Evolutionary conservation across 2,888 invertebrate genomes (phyloP), one percentile per base, ranked within the genome.

Genomic region (Hoplodrina blanda): DNA sequence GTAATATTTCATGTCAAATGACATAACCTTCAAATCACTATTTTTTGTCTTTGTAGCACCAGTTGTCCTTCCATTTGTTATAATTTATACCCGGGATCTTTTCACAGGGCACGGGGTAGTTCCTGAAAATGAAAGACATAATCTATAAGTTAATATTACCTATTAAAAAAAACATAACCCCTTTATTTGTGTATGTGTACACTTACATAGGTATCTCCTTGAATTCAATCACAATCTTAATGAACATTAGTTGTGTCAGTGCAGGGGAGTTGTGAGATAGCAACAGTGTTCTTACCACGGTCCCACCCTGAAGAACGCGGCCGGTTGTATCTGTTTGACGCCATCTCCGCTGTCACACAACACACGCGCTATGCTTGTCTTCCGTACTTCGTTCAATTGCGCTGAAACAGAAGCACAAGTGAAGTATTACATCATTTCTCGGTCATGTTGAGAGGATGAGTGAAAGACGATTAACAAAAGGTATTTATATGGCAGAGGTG

Each of bases 301-400:
- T 30, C 70, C 56, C 19, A 62, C 76, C 33, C 83, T 78, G 20
- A 84, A 73, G 44, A 88, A 69, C 3, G 85, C 87, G 0, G 72
- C 76, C 0, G 85, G 87, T 57, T 89, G 89, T 33, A 98, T 97
- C 10, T 95, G 92, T 74, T 91, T 88, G 62, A 98, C 96, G 63
- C 96, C 89, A 85, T 97, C 97, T 5, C 97, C 97, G 87, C 97
- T 98, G 87, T 98, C 97, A 87, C 98, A 98, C 76, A 98, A 90
- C 57, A 98, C 88, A 76, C 97, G 96, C 0, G 98, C 97, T 81
- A 98, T 96, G 76, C 97, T 97, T 0, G 97, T 92, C 88, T 97
- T 97, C 2, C 97, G 96, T 78, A 98, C 96, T 92, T 97, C 97
- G 55, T 81, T 70, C 0, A 88, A 70, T 78, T 88, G 89, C 20